A percentile compares a stretch with the other conserved stretches of the same genome.
These are phyloP conservation scores for Otocyon megalotis DNA, from an alignment of 2,113 vertebrate species.

Conservation along the genomic window DNA sequence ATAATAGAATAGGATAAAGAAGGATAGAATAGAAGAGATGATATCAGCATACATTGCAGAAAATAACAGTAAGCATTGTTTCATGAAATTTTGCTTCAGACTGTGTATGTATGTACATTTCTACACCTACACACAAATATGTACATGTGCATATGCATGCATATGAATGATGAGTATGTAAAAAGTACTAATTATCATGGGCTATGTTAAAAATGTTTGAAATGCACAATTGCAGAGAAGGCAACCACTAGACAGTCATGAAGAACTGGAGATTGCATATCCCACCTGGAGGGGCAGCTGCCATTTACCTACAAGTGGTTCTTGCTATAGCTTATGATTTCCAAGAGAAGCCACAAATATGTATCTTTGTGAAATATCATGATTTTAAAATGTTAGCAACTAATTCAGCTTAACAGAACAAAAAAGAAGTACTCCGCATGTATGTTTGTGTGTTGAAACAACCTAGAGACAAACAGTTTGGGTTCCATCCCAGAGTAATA, in stretches of 20 bases:
- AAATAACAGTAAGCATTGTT: background rate
- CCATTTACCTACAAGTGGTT: background rate
- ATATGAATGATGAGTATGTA: background rate
- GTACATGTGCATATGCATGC: background rate
- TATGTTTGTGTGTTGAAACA: background rate
- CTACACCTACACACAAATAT: background rate
- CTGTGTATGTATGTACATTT: too few species aligned
- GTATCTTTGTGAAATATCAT: background rate
- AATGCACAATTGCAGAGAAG: background rate
- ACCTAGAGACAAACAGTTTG: background rate
- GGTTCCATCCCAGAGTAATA: background rate
- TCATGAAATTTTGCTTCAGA: background rate
- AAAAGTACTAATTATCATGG: background rate
- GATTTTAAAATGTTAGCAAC: background rate
- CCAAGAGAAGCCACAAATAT: background rate
- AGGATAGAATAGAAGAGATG: background rate
- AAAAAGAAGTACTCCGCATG: background rate
- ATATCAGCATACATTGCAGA: background rate
- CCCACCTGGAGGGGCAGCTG: background rate
- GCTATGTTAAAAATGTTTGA: background rate
- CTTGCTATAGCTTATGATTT: background rate
- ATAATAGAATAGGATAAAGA: background rate
- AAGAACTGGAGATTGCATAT: background rate
- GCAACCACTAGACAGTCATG: too few species aligned
- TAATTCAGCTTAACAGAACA: background rate